Base-by-base conservation (phyloP, 53 echinoderm and acorn worm species). In the Henricia sp. region DNA sequence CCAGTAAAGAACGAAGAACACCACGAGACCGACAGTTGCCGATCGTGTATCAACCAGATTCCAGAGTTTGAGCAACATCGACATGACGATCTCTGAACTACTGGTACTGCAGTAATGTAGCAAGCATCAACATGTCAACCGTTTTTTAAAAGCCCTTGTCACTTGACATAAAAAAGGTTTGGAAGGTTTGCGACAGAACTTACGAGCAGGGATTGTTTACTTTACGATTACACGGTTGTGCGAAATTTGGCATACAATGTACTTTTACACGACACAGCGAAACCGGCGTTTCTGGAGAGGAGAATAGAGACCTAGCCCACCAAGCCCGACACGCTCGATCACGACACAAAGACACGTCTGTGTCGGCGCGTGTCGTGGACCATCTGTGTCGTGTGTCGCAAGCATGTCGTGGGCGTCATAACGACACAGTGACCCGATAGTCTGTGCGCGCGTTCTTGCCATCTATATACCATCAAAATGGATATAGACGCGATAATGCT, bases 251-350 rank as follows among this genome's bases (percentile, higher is more conserved):
- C 5, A 17, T 55, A n/a, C 4, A 71, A 84, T 55, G 71, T 72
- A 43, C n/a, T n/a, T n/a, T n/a, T n/a, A n/a, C n/a, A n/a, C n/a
- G n/a, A n/a, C n/a, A n/a, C n/a, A n/a, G n/a, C 71, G 70, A 44
- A 72, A 84, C 55, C 85, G 71, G 30, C 85, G 71, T 38, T 84
- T 84, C 58, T 84, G 71, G 39, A 54, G 70, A 9, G 25, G 40
- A 25, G 57, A 39, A 44, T 72, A 84, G 48, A 8, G 14, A 46
- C 48, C 8, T 46, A 14, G 48, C 14, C n/a, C n/a, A n/a, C n/a
- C n/a, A n/a, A n/a, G n/a, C n/a, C n/a, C n/a, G n/a, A n/a, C n/a
- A n/a, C n/a, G n/a, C n/a, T n/a, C n/a, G n/a, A n/a, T n/a, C n/a
- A n/a, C n/a, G n/a, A n/a, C n/a, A n/a, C n/a, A n/a, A n/a, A n/a